phyloP scores from a whole-genome alignment of 2,113 vertebrate species.

The Nothoprocta perdicaria region DNA sequence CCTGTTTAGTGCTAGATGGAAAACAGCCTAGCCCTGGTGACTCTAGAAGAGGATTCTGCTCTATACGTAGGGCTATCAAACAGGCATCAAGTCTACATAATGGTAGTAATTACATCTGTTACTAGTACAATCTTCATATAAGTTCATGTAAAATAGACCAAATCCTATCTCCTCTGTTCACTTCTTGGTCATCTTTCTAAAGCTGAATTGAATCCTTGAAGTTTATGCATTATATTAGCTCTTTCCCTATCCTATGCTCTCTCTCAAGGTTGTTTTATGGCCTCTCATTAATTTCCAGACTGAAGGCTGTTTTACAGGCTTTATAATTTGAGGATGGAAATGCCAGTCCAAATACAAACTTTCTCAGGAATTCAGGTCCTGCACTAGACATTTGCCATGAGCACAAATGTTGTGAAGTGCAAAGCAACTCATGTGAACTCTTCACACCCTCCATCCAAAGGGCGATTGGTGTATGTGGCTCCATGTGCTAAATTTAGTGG shows the following conservation, averaged over 20 bases:
- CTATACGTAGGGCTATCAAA: not conserved
- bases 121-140: not conserved
- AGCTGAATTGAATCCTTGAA: not conserved
- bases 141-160: not conserved
- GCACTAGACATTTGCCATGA: not conserved
- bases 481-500: rapidly evolving
- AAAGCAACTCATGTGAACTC: not conserved
- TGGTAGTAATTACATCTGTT: not conserved
- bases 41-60: not conserved
- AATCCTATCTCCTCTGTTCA: not conserved
- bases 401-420: not conserved
- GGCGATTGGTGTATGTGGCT: not conserved
- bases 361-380: not conserved
- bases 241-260: not conserved
- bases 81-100: not conserved
- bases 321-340: not conserved
- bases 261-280: not conserved
- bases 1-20: not conserved
- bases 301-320: not conserved
- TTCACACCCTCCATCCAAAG: not conserved
- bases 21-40: not conserved
- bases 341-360: not conserved
- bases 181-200: not conserved
- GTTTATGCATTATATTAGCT: not conserved
- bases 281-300: not conserved